These are phyloP conservation scores for Drosophila bunnanda DNA, from an alignment of 2,888 invertebrate genomes.

Conservation along the genomic window DNA sequence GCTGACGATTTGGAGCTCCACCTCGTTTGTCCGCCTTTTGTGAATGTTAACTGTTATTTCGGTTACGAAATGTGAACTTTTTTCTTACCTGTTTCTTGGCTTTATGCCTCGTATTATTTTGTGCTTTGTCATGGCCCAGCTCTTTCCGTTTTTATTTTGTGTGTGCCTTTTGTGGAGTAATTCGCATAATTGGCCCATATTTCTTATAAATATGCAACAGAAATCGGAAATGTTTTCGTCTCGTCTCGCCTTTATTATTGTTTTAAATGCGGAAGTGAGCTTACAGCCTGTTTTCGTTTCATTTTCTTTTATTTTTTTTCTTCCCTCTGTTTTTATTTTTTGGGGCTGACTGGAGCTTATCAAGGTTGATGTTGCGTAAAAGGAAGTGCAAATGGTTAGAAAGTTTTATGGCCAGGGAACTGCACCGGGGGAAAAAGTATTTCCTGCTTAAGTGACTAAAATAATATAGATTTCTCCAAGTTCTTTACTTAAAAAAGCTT, in stretches of 20 bases:
- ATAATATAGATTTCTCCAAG: conserved; percentile 4
- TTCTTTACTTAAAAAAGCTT: conserved; percentile 7
- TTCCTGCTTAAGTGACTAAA: conserved; percentile 17
- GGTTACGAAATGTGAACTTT: conserved; percentile 74
- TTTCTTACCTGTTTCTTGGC: conserved; percentile 3
- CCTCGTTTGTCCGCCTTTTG: conserved; percentile 43
- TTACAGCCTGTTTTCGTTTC: conserved; percentile 40
- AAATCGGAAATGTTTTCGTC: conserved; percentile 60
- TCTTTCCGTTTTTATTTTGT: conserved; percentile 46
- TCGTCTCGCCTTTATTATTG: conserved; percentile 39
- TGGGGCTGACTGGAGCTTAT: conserved; percentile 47
- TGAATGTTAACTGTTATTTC: conserved; percentile 65
- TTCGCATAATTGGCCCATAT: conserved; percentile 77
- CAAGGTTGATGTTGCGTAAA: conserved; percentile 79
- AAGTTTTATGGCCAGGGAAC: conserved; percentile 59
- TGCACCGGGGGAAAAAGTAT: conserved; percentile 27
- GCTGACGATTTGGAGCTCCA: conserved; percentile 69
- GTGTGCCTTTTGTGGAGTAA: conserved; percentile 41
- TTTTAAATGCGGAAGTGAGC: conserved; percentile 55
- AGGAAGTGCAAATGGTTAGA: conserved; percentile 78
- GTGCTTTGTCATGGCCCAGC: conserved; percentile 57
- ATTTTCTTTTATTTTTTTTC: conserved; percentile 35
- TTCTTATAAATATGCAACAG: conserved; percentile 53
- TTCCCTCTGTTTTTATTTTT: conserved; percentile 1
- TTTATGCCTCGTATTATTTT: conserved; percentile 32